A percentile compares a stretch with the other conserved stretches of the same genome.
Evolutionary conservation across 2,113 vertebrate species (phyloP).

Genomic region (Mus musculus): DNA sequence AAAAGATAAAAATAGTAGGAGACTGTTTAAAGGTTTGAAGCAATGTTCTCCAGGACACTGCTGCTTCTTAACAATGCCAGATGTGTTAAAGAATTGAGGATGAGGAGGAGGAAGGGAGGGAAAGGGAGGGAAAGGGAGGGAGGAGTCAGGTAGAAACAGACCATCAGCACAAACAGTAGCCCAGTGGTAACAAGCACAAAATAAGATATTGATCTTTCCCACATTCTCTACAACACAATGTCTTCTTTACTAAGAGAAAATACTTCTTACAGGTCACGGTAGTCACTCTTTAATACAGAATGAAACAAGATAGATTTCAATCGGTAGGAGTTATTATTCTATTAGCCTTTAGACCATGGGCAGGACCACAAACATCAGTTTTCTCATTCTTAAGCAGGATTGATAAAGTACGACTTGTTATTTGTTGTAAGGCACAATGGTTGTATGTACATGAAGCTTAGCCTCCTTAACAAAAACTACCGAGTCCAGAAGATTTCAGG

Average conservation of each 20-base stretch:
- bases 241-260: neutral
- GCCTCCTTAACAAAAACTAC: neutral
- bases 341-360: neutral
- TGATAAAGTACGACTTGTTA: neutral
- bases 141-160: neutral
- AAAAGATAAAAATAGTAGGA: slow-evolving; percentile 42
- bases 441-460: neutral
- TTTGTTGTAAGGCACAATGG: neutral
- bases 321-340: neutral
- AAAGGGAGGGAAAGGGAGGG: too few relatives aligned
- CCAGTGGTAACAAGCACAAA: neutral
- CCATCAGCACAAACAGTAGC: neutral
- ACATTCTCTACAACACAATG: neutral
- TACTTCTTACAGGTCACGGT: neutral
- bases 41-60: neutral
- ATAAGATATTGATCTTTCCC: neutral
- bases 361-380: neutral
- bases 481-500: neutral
- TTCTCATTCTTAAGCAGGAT: neutral
- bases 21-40: slow-evolving; percentile 23
- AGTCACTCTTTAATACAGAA: neutral
- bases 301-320: neutral
- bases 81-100: neutral
- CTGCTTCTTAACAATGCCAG: neutral
- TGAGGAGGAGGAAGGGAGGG: neutral